Percentiles rank a stretch among this genome's conserved stretches.
These are phyloP conservation scores for Parapsyche elsis DNA, from an alignment of 1,140 invertebrate genomes.

Conservation along the genomic window DNA sequence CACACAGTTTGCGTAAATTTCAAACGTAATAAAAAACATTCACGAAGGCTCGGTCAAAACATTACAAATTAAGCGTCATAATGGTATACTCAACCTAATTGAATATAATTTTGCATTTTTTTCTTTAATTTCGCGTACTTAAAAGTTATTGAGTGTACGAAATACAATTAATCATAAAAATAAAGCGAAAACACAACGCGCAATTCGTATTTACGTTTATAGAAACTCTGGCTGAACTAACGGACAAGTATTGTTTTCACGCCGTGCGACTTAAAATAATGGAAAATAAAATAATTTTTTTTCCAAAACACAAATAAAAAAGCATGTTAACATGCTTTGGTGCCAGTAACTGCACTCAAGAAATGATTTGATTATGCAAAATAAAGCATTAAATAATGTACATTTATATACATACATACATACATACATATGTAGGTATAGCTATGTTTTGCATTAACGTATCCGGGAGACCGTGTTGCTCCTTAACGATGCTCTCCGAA, in stretches of 20 bases:
- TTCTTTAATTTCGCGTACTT: conserved; percentile 4
- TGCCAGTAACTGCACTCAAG: neutral
- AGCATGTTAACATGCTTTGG: neutral
- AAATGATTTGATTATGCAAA: conserved; percentile 22
- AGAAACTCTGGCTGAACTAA: neutral
- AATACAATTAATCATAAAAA: neutral
- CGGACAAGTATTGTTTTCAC: conserved; percentile 9
- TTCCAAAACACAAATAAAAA: neutral
- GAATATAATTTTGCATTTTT: conserved; percentile 28
- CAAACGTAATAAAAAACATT: neutral
- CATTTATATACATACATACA: too few species aligned
- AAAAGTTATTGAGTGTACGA: conserved; percentile 18
- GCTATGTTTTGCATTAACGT: too few species aligned
- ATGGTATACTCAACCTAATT: conserved; percentile 11
- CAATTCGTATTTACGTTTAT: neutral
- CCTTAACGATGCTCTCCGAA: neutral
- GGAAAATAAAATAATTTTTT: conserved; percentile 4
- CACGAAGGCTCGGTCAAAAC: neutral
- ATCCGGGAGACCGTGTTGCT: neutral
- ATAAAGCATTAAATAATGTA: conserved; percentile 1
- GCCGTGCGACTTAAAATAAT: neutral
- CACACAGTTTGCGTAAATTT: neutral
- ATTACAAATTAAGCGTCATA: neutral
- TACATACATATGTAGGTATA: too few species aligned
- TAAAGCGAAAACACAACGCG: neutral